Percentiles rank a stretch among this genome's conserved stretches.
phyloP scores from a whole-genome alignment of 2,113 vertebrate genomes.

The Xenopus laevis region DNA sequence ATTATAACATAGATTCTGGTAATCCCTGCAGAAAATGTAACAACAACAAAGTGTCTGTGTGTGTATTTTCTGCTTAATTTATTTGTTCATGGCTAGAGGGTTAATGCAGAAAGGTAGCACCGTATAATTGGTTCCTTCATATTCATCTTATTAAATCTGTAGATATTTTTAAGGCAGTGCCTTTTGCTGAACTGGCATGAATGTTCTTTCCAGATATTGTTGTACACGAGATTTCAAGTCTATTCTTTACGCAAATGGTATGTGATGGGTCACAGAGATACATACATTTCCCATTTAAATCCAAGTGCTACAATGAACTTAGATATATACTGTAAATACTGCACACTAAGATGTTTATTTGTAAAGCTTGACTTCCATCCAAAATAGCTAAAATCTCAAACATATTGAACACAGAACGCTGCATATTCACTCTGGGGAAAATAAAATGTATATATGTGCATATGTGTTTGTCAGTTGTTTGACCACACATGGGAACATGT shows the following conservation, averaged over 20 bases:
- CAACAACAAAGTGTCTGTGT: too few species aligned
- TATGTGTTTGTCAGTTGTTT: too few species aligned
- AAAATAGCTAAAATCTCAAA: not conserved
- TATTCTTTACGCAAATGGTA: constrained; percentile 2
- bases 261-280: constrained; percentile 5
- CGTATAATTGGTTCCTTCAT: not conserved
- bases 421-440: not conserved
- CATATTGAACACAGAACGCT: not conserved
- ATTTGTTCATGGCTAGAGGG: not conserved
- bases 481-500: too few species aligned
- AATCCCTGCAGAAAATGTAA: too few species aligned
- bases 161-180: not conserved
- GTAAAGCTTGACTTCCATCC: not conserved
- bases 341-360: constrained; percentile 15
- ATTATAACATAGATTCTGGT: too few species aligned
- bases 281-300: constrained; percentile 12
- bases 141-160: constrained; percentile 4
- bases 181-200: constrained; percentile 11
- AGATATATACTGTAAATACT: not conserved
- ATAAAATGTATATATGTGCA: too few species aligned
- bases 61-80: too few species aligned
- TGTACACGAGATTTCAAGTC: not conserved
- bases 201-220: constrained; percentile 13
- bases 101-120: not conserved
- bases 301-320: not conserved